Conservation (phyloP, 2,888 invertebrate species). For the Cerastoderma edule region DNA sequence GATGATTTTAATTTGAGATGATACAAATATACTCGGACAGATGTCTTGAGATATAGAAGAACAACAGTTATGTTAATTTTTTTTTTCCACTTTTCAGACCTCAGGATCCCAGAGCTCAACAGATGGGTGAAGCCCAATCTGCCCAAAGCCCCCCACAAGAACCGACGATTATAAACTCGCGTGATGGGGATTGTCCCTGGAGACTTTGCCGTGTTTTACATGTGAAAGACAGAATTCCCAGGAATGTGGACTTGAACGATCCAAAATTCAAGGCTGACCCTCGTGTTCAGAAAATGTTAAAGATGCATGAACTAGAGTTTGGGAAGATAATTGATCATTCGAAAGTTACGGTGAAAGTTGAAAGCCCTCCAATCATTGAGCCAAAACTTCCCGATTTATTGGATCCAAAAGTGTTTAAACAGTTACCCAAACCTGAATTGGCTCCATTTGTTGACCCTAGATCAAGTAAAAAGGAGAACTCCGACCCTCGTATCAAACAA, state of each 20-base stretch:
- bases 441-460: conserved; percentile 58
- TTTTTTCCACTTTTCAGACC: conserved; percentile 45
- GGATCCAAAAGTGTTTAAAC: conserved; percentile 45
- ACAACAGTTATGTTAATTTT: too few species aligned
- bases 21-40: too few species aligned
- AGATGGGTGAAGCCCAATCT: not conserved
- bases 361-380: conserved; percentile 32
- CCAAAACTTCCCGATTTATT: conserved; percentile 42
- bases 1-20: too few species aligned
- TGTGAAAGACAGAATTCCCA: conserved; percentile 63
- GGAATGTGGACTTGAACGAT: conserved; percentile 66
- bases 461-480: conserved; percentile 36
- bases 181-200: conserved; percentile 63
- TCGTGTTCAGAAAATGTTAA: conserved; percentile 70
- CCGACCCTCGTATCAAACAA: conserved; percentile 32
- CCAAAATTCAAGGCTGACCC: conserved; percentile 72
- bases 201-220: conserved; percentile 56
- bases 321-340: conserved; percentile 58
- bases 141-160: conserved; percentile 42
- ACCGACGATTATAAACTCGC: conserved; percentile 60
- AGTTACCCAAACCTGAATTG: conserved; percentile 45
- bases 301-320: conserved; percentile 58
- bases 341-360: conserved; percentile 32
- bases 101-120: conserved; percentile 40
- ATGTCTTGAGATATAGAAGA: too few species aligned